phyloP scores from a whole-genome alignment of 2,888 invertebrate species.

The Macaria notata region DNA sequence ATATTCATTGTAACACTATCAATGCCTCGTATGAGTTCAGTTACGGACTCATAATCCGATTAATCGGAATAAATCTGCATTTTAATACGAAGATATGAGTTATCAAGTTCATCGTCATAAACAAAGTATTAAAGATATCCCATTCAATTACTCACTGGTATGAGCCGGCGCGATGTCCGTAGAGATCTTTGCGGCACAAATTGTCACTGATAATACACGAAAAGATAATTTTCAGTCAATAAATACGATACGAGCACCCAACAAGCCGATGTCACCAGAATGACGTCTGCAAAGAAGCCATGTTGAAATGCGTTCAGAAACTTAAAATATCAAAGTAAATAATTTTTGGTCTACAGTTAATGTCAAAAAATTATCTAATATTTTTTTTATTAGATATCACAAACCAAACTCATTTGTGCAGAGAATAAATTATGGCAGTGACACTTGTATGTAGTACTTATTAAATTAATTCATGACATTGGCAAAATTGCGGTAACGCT shows the following conservation, averaged over 20 bases:
- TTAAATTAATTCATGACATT: too few relatives aligned
- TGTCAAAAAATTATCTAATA: too few relatives aligned
- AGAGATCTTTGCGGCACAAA: slow-evolving; percentile 39
- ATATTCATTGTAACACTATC: slow-evolving; percentile 31
- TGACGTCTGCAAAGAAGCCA: slow-evolving; percentile 45
- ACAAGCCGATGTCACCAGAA: slow-evolving; percentile 47
- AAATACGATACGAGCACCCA: slow-evolving; percentile 35
- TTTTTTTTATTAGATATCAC: too few relatives aligned
- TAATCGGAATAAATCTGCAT: slow-evolving; percentile 40
- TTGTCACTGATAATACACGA: slow-evolving; percentile 49
- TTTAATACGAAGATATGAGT: slow-evolving; percentile 26
- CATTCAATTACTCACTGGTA: slow-evolving; percentile 49
- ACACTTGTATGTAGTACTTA: too few relatives aligned
- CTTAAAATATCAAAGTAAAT: neutral
- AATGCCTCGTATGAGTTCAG: slow-evolving; percentile 35
- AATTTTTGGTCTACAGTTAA: too few relatives aligned
- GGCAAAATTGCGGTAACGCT: too few relatives aligned
- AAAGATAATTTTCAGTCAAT: slow-evolving; percentile 43
- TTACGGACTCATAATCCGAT: slow-evolving; percentile 24
- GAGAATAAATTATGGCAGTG: too few relatives aligned
- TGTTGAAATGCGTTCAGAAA: slow-evolving; percentile 28
- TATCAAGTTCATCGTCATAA: slow-evolving; percentile 27
- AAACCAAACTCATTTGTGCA: too few relatives aligned
- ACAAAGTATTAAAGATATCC: slow-evolving; percentile 31
- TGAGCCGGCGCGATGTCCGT: slow-evolving; percentile 39